Evolutionary conservation across 2,113 vertebrate species (phyloP).

Genomic region (Seriola dumerili): DNA sequence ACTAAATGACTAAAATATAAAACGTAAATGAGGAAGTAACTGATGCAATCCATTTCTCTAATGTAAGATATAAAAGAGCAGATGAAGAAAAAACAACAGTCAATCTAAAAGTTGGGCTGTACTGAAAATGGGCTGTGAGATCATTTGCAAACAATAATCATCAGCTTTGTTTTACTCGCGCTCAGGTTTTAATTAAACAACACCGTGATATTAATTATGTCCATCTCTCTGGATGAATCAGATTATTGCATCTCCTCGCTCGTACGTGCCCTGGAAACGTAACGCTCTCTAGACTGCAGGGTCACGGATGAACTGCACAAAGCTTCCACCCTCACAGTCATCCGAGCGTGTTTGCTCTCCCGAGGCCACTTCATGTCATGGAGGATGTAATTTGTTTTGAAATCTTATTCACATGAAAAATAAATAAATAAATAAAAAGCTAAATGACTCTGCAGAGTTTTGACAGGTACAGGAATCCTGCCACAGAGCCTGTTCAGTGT

Average conservation of each 20-base stretch:
- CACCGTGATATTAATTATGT: conserved; percentile 81
- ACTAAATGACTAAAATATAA: conserved; percentile 8
- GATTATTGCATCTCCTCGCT: conserved; percentile 74
- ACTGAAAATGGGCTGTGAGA: conserved; percentile 54
- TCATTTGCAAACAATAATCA: conserved; percentile 78
- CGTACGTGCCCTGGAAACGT: conserved; percentile 66
- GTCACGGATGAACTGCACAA: conserved; percentile 49
- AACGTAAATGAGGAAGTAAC: conserved; percentile 9
- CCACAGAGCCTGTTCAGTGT: background rate
- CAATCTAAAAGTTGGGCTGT: conserved; percentile 53
- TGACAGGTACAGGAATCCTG: conserved; percentile 13
- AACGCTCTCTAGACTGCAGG: conserved; percentile 39
- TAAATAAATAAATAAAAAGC: conserved; percentile 5
- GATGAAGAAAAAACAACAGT: conserved; percentile 23
- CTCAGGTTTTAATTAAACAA: conserved; percentile 83
- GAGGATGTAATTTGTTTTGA: conserved; percentile 52
- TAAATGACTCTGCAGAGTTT: conserved; percentile 16
- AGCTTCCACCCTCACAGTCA: conserved; percentile 45
- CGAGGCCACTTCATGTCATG: conserved; percentile 47
- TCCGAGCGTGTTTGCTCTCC: conserved; percentile 40
- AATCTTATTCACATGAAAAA: conserved; percentile 28
- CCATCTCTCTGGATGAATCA: conserved; percentile 70
- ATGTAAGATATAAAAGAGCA: background rate
- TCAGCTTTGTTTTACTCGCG: conserved; percentile 75
- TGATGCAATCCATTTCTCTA: background rate